phyloP scores from a whole-genome alignment of 2,113 vertebrate genomes.

The Channa maculata region DNA sequence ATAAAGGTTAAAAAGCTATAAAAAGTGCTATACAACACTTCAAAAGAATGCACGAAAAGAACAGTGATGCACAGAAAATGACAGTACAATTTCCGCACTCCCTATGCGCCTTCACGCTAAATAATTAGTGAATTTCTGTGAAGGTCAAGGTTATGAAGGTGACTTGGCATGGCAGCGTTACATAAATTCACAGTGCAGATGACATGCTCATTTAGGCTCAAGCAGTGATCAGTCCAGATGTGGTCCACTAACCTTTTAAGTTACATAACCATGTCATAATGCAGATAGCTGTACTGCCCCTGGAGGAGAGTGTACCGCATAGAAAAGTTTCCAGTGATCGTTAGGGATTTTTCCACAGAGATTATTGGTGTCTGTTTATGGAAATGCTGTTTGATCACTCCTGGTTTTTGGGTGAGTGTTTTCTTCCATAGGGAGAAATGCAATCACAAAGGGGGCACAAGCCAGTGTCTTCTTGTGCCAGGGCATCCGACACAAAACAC shows the following conservation, averaged over 20 bases:
- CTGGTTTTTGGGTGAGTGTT: background rate
- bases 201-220: conserved; percentile 44
- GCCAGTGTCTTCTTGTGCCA: too few relatives aligned
- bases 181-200: conserved; percentile 54
- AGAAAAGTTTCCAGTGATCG: background rate
- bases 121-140: conserved; percentile 1
- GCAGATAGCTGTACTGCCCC: conserved; percentile 15
- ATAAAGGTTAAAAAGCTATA: background rate
- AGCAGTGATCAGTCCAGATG: conserved; percentile 39
- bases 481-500: too few relatives aligned
- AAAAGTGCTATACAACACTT: too few relatives aligned
- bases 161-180: conserved; percentile 25
- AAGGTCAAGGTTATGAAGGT: conserved; percentile 36
- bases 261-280: conserved; percentile 70
- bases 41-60: too few relatives aligned
- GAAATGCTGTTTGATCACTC: background rate
- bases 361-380: background rate
- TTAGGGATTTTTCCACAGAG: background rate
- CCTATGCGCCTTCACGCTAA: background rate
- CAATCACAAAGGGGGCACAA: too few relatives aligned
- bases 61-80: too few relatives aligned
- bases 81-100: background rate
- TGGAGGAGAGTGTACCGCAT: background rate
- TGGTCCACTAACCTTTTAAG: conserved; percentile 70
- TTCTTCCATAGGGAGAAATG: background rate